Evolutionary conservation across 2,113 vertebrate species (phyloP).

Genomic region (Proteles cristata): DNA sequence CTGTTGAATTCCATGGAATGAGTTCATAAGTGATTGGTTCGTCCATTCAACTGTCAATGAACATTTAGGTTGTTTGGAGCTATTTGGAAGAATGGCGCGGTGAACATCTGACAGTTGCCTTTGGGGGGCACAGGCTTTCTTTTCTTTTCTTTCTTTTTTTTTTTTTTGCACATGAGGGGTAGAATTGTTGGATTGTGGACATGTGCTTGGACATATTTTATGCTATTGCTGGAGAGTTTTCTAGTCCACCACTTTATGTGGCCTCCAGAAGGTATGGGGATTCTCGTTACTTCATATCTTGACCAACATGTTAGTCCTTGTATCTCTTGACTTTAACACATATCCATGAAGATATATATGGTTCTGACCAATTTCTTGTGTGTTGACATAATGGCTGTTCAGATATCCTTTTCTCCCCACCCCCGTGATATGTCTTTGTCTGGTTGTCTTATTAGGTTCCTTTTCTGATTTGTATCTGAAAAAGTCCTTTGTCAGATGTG

Average conservation of each 20-base stretch:
- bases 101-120: no score
- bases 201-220: background rate
- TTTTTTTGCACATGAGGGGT: background rate
- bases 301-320: background rate
- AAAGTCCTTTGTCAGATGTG: background rate
- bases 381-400: background rate
- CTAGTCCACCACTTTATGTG: accelerated
- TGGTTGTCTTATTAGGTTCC: background rate
- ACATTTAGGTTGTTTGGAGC: background rate
- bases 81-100: accelerated
- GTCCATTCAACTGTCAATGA: background rate
- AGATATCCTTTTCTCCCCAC: accelerated
- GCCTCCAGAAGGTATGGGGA: accelerated
- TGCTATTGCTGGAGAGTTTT: accelerated
- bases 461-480: background rate
- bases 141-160: background rate
- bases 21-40: accelerated
- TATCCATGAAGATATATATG: accelerated
- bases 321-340: background rate
- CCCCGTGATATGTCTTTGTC: background rate
- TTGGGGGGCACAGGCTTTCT: accelerated
- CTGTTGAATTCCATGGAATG: accelerated
- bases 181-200: background rate
- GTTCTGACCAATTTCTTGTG: background rate
- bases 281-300: background rate